Percentiles rank a stretch among this genome's conserved stretches.
phyloP scores from a whole-genome alignment of 2,113 vertebrate genomes.

The Oreochromis niloticus region DNA sequence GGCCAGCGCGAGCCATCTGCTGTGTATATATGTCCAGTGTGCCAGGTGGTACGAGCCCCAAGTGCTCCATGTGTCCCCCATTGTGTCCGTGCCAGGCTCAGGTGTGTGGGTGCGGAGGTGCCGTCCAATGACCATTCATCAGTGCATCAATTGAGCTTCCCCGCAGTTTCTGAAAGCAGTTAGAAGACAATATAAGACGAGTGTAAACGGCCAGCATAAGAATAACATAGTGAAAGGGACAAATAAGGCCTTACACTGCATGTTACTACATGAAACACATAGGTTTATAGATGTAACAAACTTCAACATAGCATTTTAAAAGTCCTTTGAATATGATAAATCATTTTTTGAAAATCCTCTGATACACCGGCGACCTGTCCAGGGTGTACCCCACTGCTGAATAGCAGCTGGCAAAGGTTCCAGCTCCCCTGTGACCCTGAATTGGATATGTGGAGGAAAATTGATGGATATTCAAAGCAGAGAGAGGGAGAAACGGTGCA shows the following conservation, averaged over 20 bases:
- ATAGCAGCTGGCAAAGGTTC: background rate
- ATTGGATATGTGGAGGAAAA: background rate
- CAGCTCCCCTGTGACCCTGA: background rate
- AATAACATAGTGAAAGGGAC: background rate
- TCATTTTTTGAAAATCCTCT: background rate
- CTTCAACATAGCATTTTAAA: background rate
- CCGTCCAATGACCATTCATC: slow-evolving; percentile 18
- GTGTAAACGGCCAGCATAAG: background rate
- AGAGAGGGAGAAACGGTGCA: background rate
- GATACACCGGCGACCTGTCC: background rate
- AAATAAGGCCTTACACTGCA: background rate
- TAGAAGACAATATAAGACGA: background rate
- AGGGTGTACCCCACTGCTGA: background rate
- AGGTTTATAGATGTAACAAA: background rate
- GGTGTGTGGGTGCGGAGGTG: background rate
- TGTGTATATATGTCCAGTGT: slow-evolving; percentile 20
- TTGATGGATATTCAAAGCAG: background rate
- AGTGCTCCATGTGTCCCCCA: slow-evolving; percentile 15
- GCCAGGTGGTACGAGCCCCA: slow-evolving; percentile 42
- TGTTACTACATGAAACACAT: background rate
- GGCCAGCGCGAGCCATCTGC: slow-evolving; percentile 47
- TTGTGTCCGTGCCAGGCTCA: slow-evolving; percentile 52
- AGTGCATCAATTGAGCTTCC: background rate
- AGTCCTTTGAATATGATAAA: background rate
- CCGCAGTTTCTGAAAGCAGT: background rate